Conservation (phyloP, 2,797 vertebrate genomes). For the Oceanodroma leucorhoa region DNA sequence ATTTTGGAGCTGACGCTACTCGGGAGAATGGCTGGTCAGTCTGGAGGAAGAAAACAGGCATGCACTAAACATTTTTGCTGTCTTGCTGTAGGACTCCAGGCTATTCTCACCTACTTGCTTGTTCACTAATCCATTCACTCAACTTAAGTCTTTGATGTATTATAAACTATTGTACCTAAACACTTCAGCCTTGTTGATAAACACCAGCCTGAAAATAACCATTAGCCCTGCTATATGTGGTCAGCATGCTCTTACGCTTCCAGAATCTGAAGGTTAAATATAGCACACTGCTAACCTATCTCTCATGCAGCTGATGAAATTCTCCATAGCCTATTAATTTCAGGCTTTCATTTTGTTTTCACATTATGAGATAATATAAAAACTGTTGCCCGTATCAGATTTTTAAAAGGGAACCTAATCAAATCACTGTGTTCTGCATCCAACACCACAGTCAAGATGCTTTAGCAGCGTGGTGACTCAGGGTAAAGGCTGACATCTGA, state of each 20-base stretch:
- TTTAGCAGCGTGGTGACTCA: neutral
- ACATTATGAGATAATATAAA: neutral
- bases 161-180: neutral
- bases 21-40: neutral
- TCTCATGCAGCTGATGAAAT: neutral
- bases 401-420: constrained; percentile 37
- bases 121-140: neutral
- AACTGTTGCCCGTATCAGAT: neutral
- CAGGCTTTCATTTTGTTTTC: constrained; percentile 30
- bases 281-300: neutral
- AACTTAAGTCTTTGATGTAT: neutral
- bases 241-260: neutral
- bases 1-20: neutral
- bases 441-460: neutral
- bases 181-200: neutral
- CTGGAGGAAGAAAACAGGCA: neutral
- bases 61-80: neutral
- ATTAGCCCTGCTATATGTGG: neutral
- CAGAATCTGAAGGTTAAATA: constrained; percentile 3
- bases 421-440: constrained; percentile 6
- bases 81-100: neutral
- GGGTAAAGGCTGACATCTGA: neutral
- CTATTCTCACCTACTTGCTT: neutral
- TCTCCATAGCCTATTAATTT: constrained; percentile 25
- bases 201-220: neutral